Conservation (phyloP, 1,140 invertebrate species). For the Cecropterus lyciades region DNA sequence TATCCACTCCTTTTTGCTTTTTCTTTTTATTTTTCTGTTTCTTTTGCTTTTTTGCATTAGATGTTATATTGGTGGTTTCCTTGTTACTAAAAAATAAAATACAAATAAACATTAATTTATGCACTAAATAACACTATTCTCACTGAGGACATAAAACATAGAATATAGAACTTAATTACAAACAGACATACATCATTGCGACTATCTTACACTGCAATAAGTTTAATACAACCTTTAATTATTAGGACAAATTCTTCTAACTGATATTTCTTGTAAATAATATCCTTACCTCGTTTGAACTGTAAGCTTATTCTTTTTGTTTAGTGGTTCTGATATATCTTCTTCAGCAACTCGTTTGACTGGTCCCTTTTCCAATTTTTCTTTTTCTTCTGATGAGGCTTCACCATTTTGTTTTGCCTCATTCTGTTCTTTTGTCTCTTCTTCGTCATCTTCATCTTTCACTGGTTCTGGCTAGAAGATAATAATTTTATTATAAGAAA, state of each 20-base stretch:
- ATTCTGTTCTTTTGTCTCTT: conserved; percentile 58
- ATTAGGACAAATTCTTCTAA: too few species aligned
- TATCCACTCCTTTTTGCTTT: conserved; percentile 31
- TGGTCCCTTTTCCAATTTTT: conserved; percentile 60
- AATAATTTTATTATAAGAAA: conserved; percentile 11
- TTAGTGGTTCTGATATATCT: conserved; percentile 46
- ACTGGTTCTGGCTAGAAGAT: conserved; percentile 74
- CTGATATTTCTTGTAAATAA: neutral
- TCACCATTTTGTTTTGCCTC: conserved; percentile 57
- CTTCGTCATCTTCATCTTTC: conserved; percentile 84
- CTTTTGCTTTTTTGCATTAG: conserved; percentile 49
- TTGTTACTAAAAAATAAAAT: conserved; percentile 9
- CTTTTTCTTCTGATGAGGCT: conserved; percentile 46
- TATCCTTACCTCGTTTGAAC: neutral
- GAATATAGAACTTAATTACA: too few species aligned
- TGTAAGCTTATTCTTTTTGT: conserved; percentile 59
- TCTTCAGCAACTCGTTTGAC: conserved; percentile 55
- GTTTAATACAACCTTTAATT: too few species aligned
- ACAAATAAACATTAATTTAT: neutral
- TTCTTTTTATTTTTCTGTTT: conserved; percentile 48
- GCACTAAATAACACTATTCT: too few species aligned
- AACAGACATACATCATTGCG: too few species aligned
- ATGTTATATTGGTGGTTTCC: neutral
- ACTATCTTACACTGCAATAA: too few species aligned
- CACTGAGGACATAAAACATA: too few species aligned